Conservation (phyloP, 2,797 vertebrate species). For the Typhlichthys subterraneus region DNA sequence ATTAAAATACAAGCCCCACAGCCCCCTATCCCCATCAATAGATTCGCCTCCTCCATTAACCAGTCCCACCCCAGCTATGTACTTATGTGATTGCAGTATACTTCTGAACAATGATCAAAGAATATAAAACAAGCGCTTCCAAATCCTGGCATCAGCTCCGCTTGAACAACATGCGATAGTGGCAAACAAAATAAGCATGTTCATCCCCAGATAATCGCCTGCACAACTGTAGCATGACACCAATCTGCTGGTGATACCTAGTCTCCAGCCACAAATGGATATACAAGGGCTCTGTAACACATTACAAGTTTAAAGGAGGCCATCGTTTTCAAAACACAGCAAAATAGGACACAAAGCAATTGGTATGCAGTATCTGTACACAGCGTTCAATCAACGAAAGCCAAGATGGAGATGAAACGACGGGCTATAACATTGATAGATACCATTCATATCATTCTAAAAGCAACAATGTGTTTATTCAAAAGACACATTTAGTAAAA, state of each 20-base stretch:
- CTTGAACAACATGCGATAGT: slow-evolving; percentile 53
- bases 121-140: slow-evolving; percentile 86
- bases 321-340: slow-evolving; percentile 39
- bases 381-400: slow-evolving; percentile 1
- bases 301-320: slow-evolving; percentile 67
- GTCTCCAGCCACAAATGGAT: slow-evolving; percentile 76
- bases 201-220: slow-evolving; percentile 56
- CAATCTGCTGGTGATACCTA: slow-evolving; percentile 69
- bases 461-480: slow-evolving; percentile 26
- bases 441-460: slow-evolving; percentile 15
- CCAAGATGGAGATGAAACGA: not conserved
- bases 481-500: slow-evolving; percentile 33
- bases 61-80: slow-evolving; percentile 70
- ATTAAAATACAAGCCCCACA: slow-evolving; percentile 26
- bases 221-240: slow-evolving; percentile 80
- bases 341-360: slow-evolving; percentile 31
- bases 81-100: slow-evolving; percentile 79
- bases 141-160: slow-evolving; percentile 76
- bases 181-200: slow-evolving; percentile 52
- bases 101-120: slow-evolving; percentile 81
- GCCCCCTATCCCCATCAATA: slow-evolving; percentile 7
- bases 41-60: slow-evolving; percentile 38
- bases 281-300: slow-evolving; percentile 79
- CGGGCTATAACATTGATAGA: slow-evolving; percentile 30
- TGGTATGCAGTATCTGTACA: slow-evolving; percentile 5